Base-by-base conservation (phyloP, 2,113 vertebrate genomes). In the Asarcornis scutulata region DNA sequence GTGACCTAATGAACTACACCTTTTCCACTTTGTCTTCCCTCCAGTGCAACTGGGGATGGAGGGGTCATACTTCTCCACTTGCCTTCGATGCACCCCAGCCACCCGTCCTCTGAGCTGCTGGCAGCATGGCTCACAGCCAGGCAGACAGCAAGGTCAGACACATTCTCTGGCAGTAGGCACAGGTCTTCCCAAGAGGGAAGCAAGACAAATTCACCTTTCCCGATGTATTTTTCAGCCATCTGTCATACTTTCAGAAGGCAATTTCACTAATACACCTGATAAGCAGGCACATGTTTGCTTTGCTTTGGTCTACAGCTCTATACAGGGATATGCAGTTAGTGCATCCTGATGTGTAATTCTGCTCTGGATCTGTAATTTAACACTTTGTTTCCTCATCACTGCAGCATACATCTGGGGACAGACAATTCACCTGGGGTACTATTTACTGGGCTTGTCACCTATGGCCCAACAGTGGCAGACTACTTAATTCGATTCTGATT, bases 81-180 rank as follows among this genome's bases (percentile, higher is more conserved):
- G 56, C 63, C n/a, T 67, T 26, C 3, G 13, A 29, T 32, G 14
- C 13, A 34, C 55, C n/a, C 31, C 29, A 60, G 48, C 26, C 50
- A 62, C 59, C 12, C 0, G 3, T 31, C 53, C 52, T 85, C 32
- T 84, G 27, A 53, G 38, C 31, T 76, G 69, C n/a, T 1, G 4
- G 5, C 5, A 31, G 48, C 3, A 27, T 0, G 1, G 32, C 0
- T 0, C 0, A 0, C 46, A 56, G 31, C n/a, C 83, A 42, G 27
- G 42, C 78, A 31, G 48, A 23, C 25, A 87, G 36, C 34, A 73
- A 68, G 58, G 79, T 36, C 29, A 85, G 62, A 76, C 27, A 66
- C 25, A 6, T 25, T 44, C 50, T 44, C 34, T 83, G 42, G 17
- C 55, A 64, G 17, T 44, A 74, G 59, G 72, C 52, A 83, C 15